Conservation (phyloP, 2,888 invertebrate genomes). For the Lumbricus terrestris region DNA sequence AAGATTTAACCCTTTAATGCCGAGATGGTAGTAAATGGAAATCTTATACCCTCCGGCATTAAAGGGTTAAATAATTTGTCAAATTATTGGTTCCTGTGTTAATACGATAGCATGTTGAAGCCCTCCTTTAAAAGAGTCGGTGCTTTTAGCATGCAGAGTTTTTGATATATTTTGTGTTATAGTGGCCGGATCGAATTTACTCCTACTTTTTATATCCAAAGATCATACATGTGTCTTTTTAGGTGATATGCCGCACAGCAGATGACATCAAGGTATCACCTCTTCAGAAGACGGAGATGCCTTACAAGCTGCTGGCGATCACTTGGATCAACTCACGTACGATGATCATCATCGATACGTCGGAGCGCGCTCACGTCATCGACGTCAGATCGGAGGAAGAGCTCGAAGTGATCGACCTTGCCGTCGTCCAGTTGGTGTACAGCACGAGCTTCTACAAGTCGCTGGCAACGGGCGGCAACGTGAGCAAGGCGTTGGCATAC, state of each 20-base stretch:
- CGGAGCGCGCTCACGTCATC: constrained; percentile 81
- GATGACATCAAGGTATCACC: constrained; percentile 53
- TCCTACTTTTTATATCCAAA: neutral
- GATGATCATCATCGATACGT: constrained; percentile 79
- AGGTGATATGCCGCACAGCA: constrained; percentile 53
- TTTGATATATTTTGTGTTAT: neutral
- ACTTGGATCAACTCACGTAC: constrained; percentile 77
- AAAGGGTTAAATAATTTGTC: too few species aligned
- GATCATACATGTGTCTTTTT: neutral
- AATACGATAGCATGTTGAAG: neutral
- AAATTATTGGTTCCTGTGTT: neutral
- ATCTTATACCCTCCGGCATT: too few species aligned
- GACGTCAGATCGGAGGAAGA: constrained; percentile 87
- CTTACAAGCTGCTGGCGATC: constrained; percentile 72
- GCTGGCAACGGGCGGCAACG: constrained; percentile 94
- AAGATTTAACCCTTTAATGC: too few species aligned
- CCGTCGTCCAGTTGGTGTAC: constrained; percentile 29
- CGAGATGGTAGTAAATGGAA: too few species aligned
- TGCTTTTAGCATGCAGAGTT: neutral
- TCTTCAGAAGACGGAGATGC: constrained; percentile 72
- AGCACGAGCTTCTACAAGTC: constrained; percentile 64
- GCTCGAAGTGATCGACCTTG: constrained; percentile 64
- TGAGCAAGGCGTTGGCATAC: constrained; percentile 73
- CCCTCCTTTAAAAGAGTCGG: neutral
- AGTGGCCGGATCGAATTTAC: neutral